Percentiles rank a stretch among this genome's conserved stretches.
These are phyloP conservation scores for Microplitis mediator DNA, from an alignment of 1,140 invertebrate genomes.

Conservation along the genomic window DNA sequence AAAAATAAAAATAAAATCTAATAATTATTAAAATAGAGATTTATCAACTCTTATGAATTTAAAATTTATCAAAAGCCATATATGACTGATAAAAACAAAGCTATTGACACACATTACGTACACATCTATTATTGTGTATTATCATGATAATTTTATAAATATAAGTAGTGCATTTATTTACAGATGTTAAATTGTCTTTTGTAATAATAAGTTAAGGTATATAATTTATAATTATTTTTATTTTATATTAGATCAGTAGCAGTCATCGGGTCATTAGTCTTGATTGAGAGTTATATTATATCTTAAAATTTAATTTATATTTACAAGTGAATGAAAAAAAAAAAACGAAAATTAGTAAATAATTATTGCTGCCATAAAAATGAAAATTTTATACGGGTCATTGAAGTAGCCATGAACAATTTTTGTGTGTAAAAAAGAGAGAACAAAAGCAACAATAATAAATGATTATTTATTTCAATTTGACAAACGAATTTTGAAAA, in stretches of 20 bases:
- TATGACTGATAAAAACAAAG: neutral
- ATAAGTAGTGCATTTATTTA: constrained; percentile 48
- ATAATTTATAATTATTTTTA: neutral
- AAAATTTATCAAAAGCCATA: neutral
- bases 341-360: constrained; percentile 28
- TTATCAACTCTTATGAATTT: neutral
- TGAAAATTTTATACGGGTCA: constrained; percentile 21
- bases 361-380: constrained; percentile 15
- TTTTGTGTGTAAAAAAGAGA: constrained; percentile 26
- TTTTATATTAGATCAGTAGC: constrained; percentile 4
- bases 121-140: neutral
- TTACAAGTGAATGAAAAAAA: neutral
- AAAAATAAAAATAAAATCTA: neutral
- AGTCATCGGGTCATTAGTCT: constrained; percentile 1
- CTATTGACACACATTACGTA: neutral
- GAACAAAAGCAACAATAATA: constrained; percentile 29
- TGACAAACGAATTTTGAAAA: constrained; percentile 27
- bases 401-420: constrained; percentile 35
- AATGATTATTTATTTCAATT: constrained; percentile 1
- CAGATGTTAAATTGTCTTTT: constrained; percentile 23
- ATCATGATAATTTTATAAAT: constrained; percentile 23
- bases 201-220: no score
- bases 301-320: constrained; percentile 30
- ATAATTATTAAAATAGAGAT: neutral
- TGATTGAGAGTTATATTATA: neutral